Evolutionary conservation across 2,888 invertebrate genomes (phyloP).

Genomic region (Abscondita cerata): DNA sequence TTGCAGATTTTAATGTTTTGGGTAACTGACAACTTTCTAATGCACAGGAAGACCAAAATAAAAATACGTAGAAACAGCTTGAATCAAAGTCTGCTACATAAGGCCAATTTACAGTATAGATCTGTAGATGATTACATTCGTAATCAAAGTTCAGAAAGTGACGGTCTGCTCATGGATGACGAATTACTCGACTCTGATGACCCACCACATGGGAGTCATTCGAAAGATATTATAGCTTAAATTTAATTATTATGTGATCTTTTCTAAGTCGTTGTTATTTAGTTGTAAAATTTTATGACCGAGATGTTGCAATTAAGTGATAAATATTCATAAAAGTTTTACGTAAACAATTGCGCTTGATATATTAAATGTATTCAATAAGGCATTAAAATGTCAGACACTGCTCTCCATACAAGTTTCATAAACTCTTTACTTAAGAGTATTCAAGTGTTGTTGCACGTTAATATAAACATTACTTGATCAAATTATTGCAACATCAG

Average conservation of each 20-base stretch:
- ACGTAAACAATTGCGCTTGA: too few relatives aligned
- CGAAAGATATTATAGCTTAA: constrained; percentile 37
- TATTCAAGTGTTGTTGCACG: too few relatives aligned
- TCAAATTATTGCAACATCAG: too few relatives aligned
- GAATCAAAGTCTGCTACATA: constrained; percentile 54
- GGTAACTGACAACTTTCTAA: constrained; percentile 86
- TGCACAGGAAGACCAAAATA: constrained; percentile 68
- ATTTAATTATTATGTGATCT: constrained; percentile 8
- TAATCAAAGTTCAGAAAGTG: constrained; percentile 67
- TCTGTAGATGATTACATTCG: constrained; percentile 65
- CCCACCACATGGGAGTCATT: constrained; percentile 10
- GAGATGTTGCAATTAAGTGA: too few relatives aligned
- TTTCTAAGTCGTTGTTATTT: too few relatives aligned
- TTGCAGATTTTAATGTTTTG: constrained; percentile 84
- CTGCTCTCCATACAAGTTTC: too few relatives aligned
- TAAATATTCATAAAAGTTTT: too few relatives aligned
- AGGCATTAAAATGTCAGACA: too few relatives aligned
- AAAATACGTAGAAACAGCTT: constrained; percentile 45
- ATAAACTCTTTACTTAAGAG: too few relatives aligned
- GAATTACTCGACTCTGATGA: constrained; percentile 64
- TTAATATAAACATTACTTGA: too few relatives aligned
- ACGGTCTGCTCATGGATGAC: constrained; percentile 69
- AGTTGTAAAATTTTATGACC: too few relatives aligned
- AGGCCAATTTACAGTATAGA: constrained; percentile 64
- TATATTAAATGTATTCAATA: too few relatives aligned